A percentile compares a stretch with the other conserved stretches of the same genome.
These are phyloP conservation scores for Charina bottae DNA, from an alignment of 2,113 vertebrate species.

Conservation along the genomic window DNA sequence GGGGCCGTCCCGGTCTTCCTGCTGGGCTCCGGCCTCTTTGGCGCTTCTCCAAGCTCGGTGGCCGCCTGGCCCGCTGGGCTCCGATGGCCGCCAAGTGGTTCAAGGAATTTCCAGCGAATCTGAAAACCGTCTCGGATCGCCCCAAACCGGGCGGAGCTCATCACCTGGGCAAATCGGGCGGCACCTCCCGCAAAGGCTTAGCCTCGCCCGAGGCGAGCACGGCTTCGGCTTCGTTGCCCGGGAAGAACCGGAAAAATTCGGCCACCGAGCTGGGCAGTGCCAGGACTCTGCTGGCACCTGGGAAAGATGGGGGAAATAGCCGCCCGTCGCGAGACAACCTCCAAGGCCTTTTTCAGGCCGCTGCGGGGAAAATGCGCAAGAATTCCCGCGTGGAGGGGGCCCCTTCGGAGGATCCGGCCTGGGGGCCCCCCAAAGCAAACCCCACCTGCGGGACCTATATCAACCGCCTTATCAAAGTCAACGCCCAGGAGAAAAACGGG, in stretches of 20 bases:
- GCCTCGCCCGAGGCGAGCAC: constrained; percentile 40
- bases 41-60: no score
- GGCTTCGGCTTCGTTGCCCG: constrained; percentile 63
- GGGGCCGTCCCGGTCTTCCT: neutral
- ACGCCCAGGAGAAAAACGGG: constrained; percentile 84
- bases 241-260: constrained; percentile 89
- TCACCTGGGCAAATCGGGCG: constrained; percentile 68
- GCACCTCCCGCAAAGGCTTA: constrained; percentile 77
- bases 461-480: constrained; percentile 94
- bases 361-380: constrained; percentile 85
- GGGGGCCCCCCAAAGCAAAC: constrained; percentile 65
- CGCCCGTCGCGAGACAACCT: constrained; percentile 81
- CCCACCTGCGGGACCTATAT: constrained; percentile 84
- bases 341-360: constrained; percentile 77
- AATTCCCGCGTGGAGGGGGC: constrained; percentile 77
- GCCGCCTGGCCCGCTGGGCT: neutral
- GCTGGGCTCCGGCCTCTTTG: accelerated
- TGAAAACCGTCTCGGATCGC: constrained; percentile 87
- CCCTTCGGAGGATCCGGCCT: constrained; percentile 71
- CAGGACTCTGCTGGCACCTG: constrained; percentile 20
- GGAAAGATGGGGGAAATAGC: constrained; percentile 74
- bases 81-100: constrained; percentile 95
- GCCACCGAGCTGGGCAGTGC: constrained; percentile 78
- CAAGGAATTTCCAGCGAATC: constrained; percentile 89
- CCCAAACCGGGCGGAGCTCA: constrained; percentile 73